Percentiles rank a stretch among this genome's conserved stretches.
phyloP scores from a whole-genome alignment of 1,140 invertebrate genomes.

The Samia ricini region DNA sequence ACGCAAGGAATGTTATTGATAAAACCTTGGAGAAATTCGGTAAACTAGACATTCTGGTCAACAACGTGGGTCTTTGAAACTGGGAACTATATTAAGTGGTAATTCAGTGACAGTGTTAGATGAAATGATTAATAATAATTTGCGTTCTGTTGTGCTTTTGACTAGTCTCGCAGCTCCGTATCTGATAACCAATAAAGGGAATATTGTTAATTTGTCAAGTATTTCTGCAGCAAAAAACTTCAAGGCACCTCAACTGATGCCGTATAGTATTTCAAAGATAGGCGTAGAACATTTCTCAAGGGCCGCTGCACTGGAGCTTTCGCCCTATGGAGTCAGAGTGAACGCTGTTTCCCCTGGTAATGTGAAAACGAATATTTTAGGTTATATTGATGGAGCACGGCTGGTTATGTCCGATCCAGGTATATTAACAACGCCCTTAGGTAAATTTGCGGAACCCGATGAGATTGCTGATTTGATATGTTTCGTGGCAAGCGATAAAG shows the following conservation, averaged over 20 bases:
- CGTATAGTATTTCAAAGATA: constrained; percentile 86
- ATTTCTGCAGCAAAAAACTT: constrained; percentile 27
- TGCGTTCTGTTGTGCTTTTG: constrained; percentile 82
- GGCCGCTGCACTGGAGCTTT: constrained; percentile 82
- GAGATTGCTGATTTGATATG: constrained; percentile 18
- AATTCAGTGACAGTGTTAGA: constrained; percentile 78
- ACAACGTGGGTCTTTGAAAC: background rate
- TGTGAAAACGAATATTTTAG: constrained; percentile 71
- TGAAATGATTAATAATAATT: constrained; percentile 82
- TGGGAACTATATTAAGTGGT: background rate
- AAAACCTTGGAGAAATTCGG: constrained; percentile 1
- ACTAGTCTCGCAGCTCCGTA: background rate
- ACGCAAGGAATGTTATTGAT: constrained; percentile 3
- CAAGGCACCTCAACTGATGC: constrained; percentile 38
- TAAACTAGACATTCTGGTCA: constrained; percentile 16
- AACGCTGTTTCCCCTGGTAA: constrained; percentile 86
- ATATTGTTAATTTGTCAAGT: constrained; percentile 87
- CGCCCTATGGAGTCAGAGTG: constrained; percentile 81
- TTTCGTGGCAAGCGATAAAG: constrained; percentile 23
- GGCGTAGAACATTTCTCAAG: constrained; percentile 87
- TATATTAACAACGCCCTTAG: background rate
- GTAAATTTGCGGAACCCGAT: constrained; percentile 9
- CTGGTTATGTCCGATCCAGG: constrained; percentile 2
- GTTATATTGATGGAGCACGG: constrained; percentile 6
- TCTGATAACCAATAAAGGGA: constrained; percentile 75